Evolutionary conservation across 2,797 vertebrate genomes (phyloP), one percentile per base, ranked within the genome.

Genomic region (Eulemur rubriventer): DNA sequence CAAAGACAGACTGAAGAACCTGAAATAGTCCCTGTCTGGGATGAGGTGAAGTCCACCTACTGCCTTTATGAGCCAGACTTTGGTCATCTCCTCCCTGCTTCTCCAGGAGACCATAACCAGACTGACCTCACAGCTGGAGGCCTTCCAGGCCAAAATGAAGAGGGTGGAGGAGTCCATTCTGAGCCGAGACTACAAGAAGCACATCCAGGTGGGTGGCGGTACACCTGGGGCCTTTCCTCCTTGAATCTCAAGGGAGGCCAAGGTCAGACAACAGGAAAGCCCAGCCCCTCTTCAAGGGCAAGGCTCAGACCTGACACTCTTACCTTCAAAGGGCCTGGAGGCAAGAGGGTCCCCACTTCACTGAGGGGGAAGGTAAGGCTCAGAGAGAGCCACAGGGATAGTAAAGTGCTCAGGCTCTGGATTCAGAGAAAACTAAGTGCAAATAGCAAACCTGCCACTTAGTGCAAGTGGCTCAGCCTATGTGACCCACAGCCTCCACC

Each of bases 141-240:
- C 98, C 94, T 99, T 98, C 94, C 98, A 99, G n/a, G 97, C 99
- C 80, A 99, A 99, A 98, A 99, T 99, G 98, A 99, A 97, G 80
- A 96, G 98, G 89, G 99, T 99, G 0, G 98, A 99, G 9, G 98
- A 99, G 50, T 99, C 99, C 0, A 98, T 99, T 1, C 98, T 99
- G 87, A 99, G 99, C 92, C 99, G 98, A 88, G 99, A 99, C 98
- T 99, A 99, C 92, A 99, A 98, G 97, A 99, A 99, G 52, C 99
- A 99, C 52, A 99, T 99, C 12, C 98, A 99, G 99, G 99, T 99
- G 92, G 52, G 94, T 75, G n/a, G 26, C 30, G 3, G 50, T 50
- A 17, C 41, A 79, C 6, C 30, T 7, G 12, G n/a, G 4, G 13
- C 18, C 81, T 72, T 35, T 50, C 28, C 52, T 92, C 67, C 79